Evolutionary conservation across 2,888 invertebrate genomes (phyloP).

Genomic region (Apamea monoglypha): DNA sequence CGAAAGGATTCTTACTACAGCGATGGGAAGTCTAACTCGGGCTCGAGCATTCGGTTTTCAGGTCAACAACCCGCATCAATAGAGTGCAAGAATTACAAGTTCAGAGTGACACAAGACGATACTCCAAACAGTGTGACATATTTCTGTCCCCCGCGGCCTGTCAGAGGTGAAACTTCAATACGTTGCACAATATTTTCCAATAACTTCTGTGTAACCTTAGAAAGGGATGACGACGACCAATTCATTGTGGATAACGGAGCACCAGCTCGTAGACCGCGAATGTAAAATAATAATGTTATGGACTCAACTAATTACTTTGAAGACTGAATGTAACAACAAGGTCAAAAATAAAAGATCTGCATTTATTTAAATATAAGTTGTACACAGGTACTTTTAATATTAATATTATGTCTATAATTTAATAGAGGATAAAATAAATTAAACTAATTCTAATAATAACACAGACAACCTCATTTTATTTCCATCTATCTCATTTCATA

Average conservation of each 20-base stretch:
- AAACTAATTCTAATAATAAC: conserved; percentile 28
- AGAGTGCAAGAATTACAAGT: conserved; percentile 87
- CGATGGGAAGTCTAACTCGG: conserved; percentile 46
- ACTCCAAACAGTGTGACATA: conserved; percentile 80
- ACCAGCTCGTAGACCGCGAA: conserved; percentile 80
- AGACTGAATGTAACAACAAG: conserved; percentile 45
- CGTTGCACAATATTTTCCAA: conserved; percentile 87
- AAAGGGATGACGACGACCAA: conserved; percentile 82
- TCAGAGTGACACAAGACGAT: conserved; percentile 81
- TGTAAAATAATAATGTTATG: conserved; percentile 30
- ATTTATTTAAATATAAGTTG: conserved; percentile 36
- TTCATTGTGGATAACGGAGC: conserved; percentile 76
- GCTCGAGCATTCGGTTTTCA: conserved; percentile 37
- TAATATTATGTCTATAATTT: conserved; percentile 14
- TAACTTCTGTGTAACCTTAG: conserved; percentile 84
- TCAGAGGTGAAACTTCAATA: conserved; percentile 75
- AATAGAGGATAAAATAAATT: conserved; percentile 27
- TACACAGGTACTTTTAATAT: conserved; percentile 44
- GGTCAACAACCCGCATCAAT: conserved; percentile 72
- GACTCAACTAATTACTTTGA: conserved; percentile 15
- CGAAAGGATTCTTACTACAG: conserved; percentile 68
- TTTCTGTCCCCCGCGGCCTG: conserved; percentile 84
- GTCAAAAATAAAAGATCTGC: conserved; percentile 33
- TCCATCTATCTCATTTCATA: neutral
- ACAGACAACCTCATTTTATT: conserved; percentile 29